Percentiles rank a stretch among this genome's conserved stretches.
These are phyloP conservation scores for Motacilla alba DNA, from an alignment of 2,113 vertebrate genomes.

Conservation along the genomic window DNA sequence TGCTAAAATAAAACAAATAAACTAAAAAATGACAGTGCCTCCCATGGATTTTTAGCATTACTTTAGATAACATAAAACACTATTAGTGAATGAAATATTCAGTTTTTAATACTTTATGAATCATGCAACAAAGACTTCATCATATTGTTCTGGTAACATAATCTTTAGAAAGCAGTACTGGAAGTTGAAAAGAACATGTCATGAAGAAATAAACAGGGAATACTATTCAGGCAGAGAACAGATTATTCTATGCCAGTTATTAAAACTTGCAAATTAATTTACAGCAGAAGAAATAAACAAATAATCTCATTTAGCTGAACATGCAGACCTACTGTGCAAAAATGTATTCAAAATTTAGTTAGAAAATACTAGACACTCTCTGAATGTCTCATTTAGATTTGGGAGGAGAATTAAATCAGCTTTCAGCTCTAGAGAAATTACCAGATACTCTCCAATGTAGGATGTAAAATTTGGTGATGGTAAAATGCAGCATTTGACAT, in stretches of 20 bases:
- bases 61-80: not conserved
- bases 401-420: not conserved
- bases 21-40: not conserved
- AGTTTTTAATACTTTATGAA: not conserved
- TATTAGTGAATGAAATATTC: not conserved
- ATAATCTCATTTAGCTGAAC: not conserved
- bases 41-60: not conserved
- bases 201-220: not conserved
- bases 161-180: not conserved
- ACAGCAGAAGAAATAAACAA: not conserved
- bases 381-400: not conserved
- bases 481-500: not conserved
- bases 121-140: not conserved
- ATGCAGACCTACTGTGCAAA: not conserved
- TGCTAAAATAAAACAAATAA: not conserved
- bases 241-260: not conserved
- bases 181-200: not conserved
- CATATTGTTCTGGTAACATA: not conserved
- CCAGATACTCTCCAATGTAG: not conserved
- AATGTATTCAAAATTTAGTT: not conserved
- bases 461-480: not conserved
- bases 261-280: not conserved
- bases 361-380: not conserved
- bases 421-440: not conserved
- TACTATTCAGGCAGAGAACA: not conserved